These are phyloP conservation scores for Enteromius thamalakanensis DNA, from an alignment of 2,797 vertebrate genomes.

Conservation along the genomic window DNA sequence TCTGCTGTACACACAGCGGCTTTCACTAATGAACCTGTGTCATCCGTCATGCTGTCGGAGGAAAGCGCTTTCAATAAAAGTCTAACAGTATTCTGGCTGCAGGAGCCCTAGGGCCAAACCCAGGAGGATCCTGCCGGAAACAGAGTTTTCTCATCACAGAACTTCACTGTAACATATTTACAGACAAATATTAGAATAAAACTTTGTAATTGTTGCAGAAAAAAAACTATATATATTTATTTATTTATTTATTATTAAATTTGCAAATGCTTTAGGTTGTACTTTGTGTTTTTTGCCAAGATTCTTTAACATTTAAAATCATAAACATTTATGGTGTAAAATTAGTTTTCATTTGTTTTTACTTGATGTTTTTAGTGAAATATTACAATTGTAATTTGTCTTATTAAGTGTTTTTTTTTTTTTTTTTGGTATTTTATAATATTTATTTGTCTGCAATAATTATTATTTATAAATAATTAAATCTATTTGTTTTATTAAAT, in stretches of 20 bases:
- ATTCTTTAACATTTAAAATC: neutral
- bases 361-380: neutral
- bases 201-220: neutral
- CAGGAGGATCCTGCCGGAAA: conserved; percentile 4
- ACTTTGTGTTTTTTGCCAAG: neutral
- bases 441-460: too few species aligned
- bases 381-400: neutral
- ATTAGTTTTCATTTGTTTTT: neutral
- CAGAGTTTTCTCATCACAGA: neutral
- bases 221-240: too few species aligned
- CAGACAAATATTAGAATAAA: neutral
- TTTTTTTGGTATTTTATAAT: too few species aligned
- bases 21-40: conserved; percentile 43
- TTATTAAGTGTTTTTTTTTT: neutral
- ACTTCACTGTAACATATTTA: neutral
- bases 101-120: conserved; percentile 37
- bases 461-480: too few species aligned
- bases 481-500: too few species aligned
- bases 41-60: conserved; percentile 43
- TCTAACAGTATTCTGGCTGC: conserved; percentile 47
- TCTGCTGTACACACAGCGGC: conserved; percentile 34
- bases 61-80: conserved; percentile 54
- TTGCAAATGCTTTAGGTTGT: neutral
- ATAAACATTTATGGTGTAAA: neutral
- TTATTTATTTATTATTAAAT: too few species aligned